Conservation (phyloP, 2,888 invertebrate species). For the Callimorpha dominula region DNA sequence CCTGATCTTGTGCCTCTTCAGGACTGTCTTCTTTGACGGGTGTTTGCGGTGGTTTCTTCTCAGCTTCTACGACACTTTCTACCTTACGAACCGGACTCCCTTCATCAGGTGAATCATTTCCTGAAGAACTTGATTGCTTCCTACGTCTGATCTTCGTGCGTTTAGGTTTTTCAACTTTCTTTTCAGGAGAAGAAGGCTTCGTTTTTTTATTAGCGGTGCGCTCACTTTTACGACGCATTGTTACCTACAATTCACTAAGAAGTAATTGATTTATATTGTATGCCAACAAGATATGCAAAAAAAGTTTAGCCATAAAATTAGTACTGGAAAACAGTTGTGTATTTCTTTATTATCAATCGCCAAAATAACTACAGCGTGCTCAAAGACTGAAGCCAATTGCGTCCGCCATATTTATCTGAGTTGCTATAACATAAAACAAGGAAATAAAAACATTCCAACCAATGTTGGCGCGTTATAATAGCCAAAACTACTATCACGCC, state of each 20-base stretch:
- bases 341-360: not conserved
- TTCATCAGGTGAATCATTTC: constrained; percentile 82
- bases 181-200: constrained; percentile 89
- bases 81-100: constrained; percentile 61
- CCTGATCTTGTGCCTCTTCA: constrained; percentile 77
- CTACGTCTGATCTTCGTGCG: constrained; percentile 85
- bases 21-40: constrained; percentile 70
- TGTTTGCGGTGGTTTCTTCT: constrained; percentile 65
- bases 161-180: constrained; percentile 85
- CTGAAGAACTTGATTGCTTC: constrained; percentile 86
- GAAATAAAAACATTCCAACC: not conserved
- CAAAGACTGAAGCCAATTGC: constrained; percentile 41
- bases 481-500: not conserved
- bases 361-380: constrained; percentile 34
- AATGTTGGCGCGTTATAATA: not conserved
- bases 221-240: constrained; percentile 93
- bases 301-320: constrained; percentile 2
- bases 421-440: constrained; percentile 23
- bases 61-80: constrained; percentile 58
- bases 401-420: constrained; percentile 48
- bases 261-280: constrained; percentile 11
- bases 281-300: not conserved
- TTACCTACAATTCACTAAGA: constrained; percentile 53
- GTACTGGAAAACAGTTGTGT: constrained; percentile 13
- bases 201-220: constrained; percentile 88